Evolutionary conservation across 1,140 invertebrate species (phyloP).

Genomic region (Drosophila paulistorum): DNA sequence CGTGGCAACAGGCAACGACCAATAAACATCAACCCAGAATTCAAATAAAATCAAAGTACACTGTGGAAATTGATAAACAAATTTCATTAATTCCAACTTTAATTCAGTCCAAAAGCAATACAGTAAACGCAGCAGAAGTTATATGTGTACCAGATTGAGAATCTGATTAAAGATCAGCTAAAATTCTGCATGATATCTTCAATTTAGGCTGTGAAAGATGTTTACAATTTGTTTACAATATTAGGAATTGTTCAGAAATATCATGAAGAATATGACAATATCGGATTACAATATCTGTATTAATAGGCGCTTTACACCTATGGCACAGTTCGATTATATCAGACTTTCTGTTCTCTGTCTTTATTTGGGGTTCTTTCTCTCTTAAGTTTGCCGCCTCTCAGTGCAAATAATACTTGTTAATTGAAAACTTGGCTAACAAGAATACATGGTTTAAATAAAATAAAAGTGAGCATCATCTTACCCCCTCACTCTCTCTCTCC

Average conservation of each 20-base stretch:
- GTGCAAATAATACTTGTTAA: conserved; percentile 67
- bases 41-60: not conserved
- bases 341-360: conserved; percentile 1
- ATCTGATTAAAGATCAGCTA: too few relatives aligned
- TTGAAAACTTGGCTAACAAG: conserved; percentile 42
- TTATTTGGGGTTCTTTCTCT: too few relatives aligned
- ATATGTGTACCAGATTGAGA: too few relatives aligned
- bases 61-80: conserved; percentile 42
- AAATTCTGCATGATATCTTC: too few relatives aligned
- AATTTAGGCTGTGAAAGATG: too few relatives aligned
- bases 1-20: not conserved
- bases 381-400: conserved; percentile 9
- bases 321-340: not conserved
- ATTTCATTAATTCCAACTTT: too few relatives aligned
- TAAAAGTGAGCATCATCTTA: conserved; percentile 3
- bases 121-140: too few relatives aligned
- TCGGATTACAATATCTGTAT: conserved; percentile 10
- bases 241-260: conserved; percentile 12
- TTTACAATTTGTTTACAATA: too few relatives aligned
- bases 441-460: conserved; percentile 11
- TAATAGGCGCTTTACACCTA: not conserved
- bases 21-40: not conserved
- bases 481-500: not conserved
- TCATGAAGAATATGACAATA: not conserved
- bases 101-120: too few relatives aligned